These are phyloP conservation scores for Eulacestoma nigropectus DNA, from an alignment of 2,113 vertebrate species.

Conservation along the genomic window DNA sequence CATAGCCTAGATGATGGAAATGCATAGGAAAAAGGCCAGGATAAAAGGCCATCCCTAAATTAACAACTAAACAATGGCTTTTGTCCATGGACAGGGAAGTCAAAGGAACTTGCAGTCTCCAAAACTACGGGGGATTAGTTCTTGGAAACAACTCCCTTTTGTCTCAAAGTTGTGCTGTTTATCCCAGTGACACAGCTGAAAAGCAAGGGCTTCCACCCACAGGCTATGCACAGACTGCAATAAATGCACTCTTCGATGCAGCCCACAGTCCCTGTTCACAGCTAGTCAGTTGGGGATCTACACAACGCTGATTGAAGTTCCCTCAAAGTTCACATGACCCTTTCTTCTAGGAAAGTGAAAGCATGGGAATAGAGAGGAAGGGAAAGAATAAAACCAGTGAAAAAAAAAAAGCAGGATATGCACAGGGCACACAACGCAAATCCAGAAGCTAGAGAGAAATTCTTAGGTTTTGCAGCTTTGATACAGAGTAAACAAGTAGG, in stretches of 20 bases:
- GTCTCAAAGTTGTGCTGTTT: background rate
- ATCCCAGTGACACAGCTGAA: background rate
- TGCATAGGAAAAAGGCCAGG: background rate
- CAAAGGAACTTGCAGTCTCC: background rate
- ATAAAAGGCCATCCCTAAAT: background rate
- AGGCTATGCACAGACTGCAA: background rate
- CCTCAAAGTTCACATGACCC: background rate
- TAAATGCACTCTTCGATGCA: background rate
- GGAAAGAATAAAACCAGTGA: background rate
- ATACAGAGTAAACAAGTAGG: fast-evolving
- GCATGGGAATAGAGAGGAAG: background rate
- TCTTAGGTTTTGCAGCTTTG: background rate
- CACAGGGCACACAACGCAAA: background rate
- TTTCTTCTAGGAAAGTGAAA: background rate
- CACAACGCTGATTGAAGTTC: background rate
- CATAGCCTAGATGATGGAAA: background rate
- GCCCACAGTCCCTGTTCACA: background rate
- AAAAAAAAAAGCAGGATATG: background rate
- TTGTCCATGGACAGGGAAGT: background rate
- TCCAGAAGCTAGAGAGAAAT: background rate
- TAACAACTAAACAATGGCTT: background rate
- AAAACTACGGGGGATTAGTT: background rate
- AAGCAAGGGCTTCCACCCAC: background rate
- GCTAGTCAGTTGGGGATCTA: background rate
- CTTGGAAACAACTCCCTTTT: background rate